These are phyloP conservation scores for Rissa tridactyla DNA, from an alignment of 2,113 vertebrate species.

Conservation along the genomic window DNA sequence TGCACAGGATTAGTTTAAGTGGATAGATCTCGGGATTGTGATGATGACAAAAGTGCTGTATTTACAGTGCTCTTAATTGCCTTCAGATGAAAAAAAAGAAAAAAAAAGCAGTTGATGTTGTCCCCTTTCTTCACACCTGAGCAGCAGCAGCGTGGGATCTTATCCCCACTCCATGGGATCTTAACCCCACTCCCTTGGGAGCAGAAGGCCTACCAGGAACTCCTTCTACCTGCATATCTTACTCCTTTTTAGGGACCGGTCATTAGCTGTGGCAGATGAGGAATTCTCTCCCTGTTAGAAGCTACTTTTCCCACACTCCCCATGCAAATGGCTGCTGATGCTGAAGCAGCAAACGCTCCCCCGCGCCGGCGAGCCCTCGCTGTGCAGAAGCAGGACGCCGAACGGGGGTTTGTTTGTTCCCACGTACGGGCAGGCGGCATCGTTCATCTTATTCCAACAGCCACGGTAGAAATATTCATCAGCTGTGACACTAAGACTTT, in stretches of 20 bases:
- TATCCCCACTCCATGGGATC: neutral
- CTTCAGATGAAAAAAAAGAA: neutral
- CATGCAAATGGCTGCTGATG: neutral
- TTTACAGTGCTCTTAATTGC: neutral
- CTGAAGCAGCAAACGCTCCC: neutral
- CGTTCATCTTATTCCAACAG: neutral
- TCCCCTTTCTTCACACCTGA: neutral
- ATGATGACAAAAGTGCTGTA: accelerated
- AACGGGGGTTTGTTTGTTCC: neutral
- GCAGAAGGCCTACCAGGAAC: neutral
- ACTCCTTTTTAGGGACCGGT: neutral
- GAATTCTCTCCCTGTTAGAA: neutral
- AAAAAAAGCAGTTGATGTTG: neutral
- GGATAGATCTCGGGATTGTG: accelerated
- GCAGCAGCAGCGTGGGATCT: neutral
- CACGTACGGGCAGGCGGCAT: accelerated
- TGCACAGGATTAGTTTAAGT: neutral
- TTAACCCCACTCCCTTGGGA: neutral
- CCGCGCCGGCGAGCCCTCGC: accelerated
- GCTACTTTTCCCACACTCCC: neutral
- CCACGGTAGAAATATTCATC: neutral
- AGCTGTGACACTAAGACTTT: neutral
- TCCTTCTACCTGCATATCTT: accelerated
- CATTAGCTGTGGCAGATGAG: neutral
- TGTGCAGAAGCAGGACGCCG: neutral